Conservation (phyloP, 2,113 vertebrate species). For the Anolis carolinensis region DNA sequence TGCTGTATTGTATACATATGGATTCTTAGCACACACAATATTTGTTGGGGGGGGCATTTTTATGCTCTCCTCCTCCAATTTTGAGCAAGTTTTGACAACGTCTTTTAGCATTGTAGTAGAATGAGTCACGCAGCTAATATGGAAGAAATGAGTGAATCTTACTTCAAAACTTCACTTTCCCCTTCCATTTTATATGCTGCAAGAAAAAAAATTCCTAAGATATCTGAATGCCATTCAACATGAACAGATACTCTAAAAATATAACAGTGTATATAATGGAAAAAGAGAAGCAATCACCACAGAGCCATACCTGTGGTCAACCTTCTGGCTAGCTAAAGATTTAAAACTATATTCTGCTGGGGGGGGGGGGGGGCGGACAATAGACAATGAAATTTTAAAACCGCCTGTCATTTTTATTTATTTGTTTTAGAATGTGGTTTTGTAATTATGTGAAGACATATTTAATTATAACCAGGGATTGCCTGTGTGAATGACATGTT, state of each 20-base stretch:
- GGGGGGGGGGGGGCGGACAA: no score
- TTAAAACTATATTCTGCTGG: neutral
- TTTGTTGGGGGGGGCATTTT: neutral
- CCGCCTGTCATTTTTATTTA: conserved; percentile 36
- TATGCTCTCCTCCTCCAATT: neutral
- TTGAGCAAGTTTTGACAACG: neutral
- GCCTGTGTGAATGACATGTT: conserved; percentile 27
- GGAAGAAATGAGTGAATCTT: conserved; percentile 1
- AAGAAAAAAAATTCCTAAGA: conserved; percentile 14
- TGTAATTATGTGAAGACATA: neutral
- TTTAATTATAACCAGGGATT: conserved; percentile 44
- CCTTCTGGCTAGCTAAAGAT: conserved; percentile 32
- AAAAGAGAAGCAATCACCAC: conserved; percentile 1
- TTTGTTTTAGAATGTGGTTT: conserved; percentile 7
- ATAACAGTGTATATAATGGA: conserved; percentile 1
- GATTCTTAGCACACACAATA: neutral
- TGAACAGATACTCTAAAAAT: conserved; percentile 35
- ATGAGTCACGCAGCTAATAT: conserved; percentile 4
- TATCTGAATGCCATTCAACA: conserved; percentile 21
- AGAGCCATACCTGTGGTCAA: conserved; percentile 19
- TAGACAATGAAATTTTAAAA: conserved; percentile 23
- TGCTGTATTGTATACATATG: neutral
- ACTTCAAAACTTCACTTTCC: neutral
- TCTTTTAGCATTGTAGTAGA: neutral
- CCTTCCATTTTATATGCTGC: neutral